These are phyloP conservation scores for Numida meleagris DNA, from an alignment of 2,113 vertebrate genomes.

Conservation along the genomic window DNA sequence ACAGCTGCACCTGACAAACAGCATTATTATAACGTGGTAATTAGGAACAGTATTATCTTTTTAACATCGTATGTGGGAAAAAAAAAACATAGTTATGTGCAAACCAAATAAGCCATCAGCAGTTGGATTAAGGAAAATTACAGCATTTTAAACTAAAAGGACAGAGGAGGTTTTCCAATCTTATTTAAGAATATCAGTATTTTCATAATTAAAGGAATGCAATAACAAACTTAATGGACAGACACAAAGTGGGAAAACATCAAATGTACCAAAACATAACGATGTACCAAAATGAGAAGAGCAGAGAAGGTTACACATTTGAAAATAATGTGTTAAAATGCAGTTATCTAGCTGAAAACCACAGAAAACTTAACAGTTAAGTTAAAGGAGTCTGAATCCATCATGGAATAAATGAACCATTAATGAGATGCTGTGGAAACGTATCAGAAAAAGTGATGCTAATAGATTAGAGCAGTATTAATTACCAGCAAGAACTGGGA, in stretches of 20 bases:
- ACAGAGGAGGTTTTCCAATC: background rate
- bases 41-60: background rate
- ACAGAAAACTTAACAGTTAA: background rate
- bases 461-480: background rate
- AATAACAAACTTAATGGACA: background rate
- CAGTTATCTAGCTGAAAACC: background rate
- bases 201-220: background rate
- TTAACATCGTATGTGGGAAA: background rate
- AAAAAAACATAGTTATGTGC: background rate
- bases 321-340: background rate
- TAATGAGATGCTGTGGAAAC: background rate
- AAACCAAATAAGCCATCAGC: background rate
- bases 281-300: background rate
- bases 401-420: background rate
- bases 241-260: background rate
- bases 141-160: background rate
- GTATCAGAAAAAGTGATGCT: background rate
- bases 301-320: background rate
- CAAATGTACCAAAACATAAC: background rate
- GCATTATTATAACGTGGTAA: background rate
- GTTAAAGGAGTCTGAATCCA: background rate
- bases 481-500: background rate
- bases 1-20: background rate
- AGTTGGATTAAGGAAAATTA: background rate
- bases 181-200: background rate